A percentile compares a stretch with the other conserved stretches of the same genome.
Evolutionary conservation across 2,113 vertebrate species (phyloP).

Genomic region (Bostrychus sinensis): DNA sequence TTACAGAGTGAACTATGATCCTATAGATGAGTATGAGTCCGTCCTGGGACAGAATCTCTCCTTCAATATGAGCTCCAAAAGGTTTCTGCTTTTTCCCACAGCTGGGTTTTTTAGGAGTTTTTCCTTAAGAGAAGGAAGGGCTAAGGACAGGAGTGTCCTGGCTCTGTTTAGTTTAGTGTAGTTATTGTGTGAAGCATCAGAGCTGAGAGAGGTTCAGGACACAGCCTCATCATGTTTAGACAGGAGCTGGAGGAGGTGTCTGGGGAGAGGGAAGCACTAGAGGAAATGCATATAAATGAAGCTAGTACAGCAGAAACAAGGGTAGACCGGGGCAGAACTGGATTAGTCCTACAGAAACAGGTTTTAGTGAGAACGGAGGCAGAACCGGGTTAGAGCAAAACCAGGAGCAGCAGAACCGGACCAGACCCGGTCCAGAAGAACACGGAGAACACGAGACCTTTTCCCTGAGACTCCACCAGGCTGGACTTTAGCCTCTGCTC

Average conservation of each 20-base stretch:
- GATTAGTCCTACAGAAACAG: background rate
- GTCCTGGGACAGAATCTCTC: too few relatives aligned
- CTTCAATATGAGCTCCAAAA: too few relatives aligned
- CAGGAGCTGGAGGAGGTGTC: background rate
- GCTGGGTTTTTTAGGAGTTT: too few relatives aligned
- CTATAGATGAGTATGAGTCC: too few relatives aligned
- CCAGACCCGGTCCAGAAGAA: background rate
- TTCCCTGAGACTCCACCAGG: background rate
- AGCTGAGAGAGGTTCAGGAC: background rate
- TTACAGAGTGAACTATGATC: too few relatives aligned
- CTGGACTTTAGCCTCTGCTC: background rate
- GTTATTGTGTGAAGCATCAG: too few relatives aligned
- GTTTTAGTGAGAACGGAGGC: background rate
- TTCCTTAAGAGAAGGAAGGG: background rate
- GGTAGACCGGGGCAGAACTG: background rate
- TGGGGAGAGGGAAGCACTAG: too few relatives aligned
- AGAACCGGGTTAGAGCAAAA: background rate
- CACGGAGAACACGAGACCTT: background rate
- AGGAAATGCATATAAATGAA: too few relatives aligned
- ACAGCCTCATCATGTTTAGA: background rate
- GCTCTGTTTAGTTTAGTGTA: too few relatives aligned
- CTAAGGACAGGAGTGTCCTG: too few relatives aligned
- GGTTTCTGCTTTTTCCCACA: too few relatives aligned
- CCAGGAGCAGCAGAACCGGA: background rate
- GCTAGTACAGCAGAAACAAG: too few relatives aligned